A percentile compares a stretch with the other conserved stretches of the same genome.
phyloP scores from a whole-genome alignment of 2,888 invertebrate species.

The Eupithecia inturbata region DNA sequence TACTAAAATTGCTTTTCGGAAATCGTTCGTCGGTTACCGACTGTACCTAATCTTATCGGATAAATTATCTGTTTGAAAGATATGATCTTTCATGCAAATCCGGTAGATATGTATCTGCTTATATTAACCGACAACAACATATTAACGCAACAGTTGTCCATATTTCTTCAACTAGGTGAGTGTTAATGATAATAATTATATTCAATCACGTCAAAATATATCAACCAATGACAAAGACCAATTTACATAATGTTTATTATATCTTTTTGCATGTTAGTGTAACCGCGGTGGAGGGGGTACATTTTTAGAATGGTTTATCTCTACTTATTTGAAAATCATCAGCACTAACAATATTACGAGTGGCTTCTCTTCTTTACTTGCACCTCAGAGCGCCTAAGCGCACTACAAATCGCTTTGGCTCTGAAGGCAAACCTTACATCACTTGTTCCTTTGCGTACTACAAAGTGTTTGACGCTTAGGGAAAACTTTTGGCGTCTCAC shows the following conservation, averaged over 20 bases:
- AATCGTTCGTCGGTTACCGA: background rate
- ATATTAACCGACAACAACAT: background rate
- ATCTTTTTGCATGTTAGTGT: too few relatives aligned
- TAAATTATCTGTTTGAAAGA: background rate
- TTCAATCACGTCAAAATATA: too few relatives aligned
- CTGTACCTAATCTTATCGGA: constrained; percentile 6
- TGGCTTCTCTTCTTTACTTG: background rate
- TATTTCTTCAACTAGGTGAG: constrained; percentile 5
- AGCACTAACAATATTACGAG: background rate
- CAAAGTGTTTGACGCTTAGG: too few relatives aligned
- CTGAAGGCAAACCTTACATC: too few relatives aligned
- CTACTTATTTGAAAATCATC: background rate
- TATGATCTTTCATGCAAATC: constrained; percentile 4
- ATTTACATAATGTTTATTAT: too few relatives aligned
- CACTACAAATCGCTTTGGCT: background rate
- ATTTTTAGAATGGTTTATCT: too few relatives aligned
- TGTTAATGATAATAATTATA: background rate
- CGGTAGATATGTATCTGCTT: background rate
- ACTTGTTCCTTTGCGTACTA: too few relatives aligned
- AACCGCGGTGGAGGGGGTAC: too few relatives aligned
- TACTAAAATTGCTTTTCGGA: background rate
- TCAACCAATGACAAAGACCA: too few relatives aligned
- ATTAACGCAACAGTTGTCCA: background rate
- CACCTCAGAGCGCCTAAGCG: too few relatives aligned
- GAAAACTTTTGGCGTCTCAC: background rate